Conservation (phyloP, 2,888 invertebrate genomes). For the Chouioia cunea region DNA sequence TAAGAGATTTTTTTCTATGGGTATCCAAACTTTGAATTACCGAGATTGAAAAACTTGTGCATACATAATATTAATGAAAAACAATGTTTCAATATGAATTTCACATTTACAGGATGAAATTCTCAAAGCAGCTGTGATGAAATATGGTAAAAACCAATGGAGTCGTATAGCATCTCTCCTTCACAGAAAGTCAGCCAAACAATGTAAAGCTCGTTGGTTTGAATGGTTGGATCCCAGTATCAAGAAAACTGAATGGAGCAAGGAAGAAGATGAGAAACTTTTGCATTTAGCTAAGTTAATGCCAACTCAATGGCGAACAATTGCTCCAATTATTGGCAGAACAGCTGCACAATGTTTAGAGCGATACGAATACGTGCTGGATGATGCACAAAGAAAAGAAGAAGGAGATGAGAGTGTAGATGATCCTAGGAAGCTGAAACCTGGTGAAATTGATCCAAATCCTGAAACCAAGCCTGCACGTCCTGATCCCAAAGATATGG, state of each 20-base stretch:
- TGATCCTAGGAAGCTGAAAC: conserved; percentile 97
- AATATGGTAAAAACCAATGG: conserved; percentile 99
- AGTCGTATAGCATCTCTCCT: conserved; percentile 97
- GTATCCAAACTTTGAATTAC: too few species aligned
- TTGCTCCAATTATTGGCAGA: conserved; percentile 98
- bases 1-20: too few species aligned
- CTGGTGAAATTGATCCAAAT: conserved; percentile 99
- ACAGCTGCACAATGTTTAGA: conserved; percentile 99
- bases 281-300: conserved; percentile 97
- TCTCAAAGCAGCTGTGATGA: conserved; percentile 99
- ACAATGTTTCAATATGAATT: conserved; percentile 14
- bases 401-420: conserved; percentile 92
- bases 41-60: neutral
- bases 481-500: conserved; percentile 99
- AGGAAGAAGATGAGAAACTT: conserved; percentile 98
- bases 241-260: conserved; percentile 99
- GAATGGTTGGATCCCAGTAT: conserved; percentile 99
- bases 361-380: conserved; percentile 96
- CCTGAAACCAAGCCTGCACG: conserved; percentile 99
- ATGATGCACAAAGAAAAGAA: conserved; percentile 97
- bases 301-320: conserved; percentile 99
- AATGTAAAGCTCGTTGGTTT: conserved; percentile 99
- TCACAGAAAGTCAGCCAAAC: conserved; percentile 98
- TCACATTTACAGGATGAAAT: conserved; percentile 91
- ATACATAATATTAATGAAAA: neutral